Evolutionary conservation across 2,113 vertebrate genomes (phyloP).

Genomic region (Sakesphorus luctuosus): DNA sequence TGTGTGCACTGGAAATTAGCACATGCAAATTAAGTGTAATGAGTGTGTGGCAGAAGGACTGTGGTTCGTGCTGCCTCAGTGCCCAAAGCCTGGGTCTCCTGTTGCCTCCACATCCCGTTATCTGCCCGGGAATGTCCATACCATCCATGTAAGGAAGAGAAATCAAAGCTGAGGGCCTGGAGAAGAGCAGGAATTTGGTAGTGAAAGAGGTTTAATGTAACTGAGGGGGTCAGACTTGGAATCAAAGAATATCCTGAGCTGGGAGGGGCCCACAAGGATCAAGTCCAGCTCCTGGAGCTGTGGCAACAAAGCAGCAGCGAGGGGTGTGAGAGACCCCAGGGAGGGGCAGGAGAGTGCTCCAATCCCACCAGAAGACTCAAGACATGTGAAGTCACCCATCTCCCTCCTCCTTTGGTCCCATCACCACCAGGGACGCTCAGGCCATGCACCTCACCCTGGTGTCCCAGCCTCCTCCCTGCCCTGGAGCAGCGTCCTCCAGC

Average conservation of each 20-base stretch:
- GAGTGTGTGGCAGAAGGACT: neutral
- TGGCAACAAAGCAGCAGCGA: fast-evolving
- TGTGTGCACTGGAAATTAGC: neutral
- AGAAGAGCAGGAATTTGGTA: neutral
- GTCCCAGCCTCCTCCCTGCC: fast-evolving
- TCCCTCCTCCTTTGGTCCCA: neutral
- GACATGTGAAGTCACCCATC: fast-evolving
- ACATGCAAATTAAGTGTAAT: neutral
- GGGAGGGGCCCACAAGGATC: neutral
- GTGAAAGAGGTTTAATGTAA: neutral
- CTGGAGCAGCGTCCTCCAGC: neutral
- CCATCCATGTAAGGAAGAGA: neutral
- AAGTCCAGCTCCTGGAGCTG: neutral
- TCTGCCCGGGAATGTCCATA: neutral
- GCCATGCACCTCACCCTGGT: fast-evolving
- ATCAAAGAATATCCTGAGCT: neutral
- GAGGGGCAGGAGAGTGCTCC: neutral
- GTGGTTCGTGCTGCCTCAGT: fast-evolving
- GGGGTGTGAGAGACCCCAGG: neutral
- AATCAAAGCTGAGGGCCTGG: neutral
- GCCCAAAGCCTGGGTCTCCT: neutral
- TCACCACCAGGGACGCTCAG: neutral
- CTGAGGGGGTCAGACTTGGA: too few relatives aligned
- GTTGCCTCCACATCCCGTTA: fast-evolving
- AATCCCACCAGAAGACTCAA: neutral